Conservation (phyloP, 2,113 vertebrate species). For the Chaetura pelagica region DNA sequence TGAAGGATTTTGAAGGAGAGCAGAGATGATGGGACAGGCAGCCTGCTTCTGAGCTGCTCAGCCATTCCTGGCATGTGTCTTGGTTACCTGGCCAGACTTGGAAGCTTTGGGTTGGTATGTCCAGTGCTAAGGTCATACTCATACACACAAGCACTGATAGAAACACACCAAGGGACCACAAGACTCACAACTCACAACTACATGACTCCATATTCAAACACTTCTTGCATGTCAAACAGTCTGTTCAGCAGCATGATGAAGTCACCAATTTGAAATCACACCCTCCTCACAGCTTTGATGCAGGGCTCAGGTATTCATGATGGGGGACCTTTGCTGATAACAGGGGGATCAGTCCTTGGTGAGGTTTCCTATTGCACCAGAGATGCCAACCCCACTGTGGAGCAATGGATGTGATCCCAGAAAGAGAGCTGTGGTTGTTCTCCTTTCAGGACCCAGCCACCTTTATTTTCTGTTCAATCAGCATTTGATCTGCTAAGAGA, state of each 20-base stretch:
- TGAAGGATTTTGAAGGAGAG: not conserved
- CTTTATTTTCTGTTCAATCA: conserved; percentile 51
- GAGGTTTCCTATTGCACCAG: not conserved
- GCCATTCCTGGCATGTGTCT: not conserved
- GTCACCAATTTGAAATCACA: not conserved
- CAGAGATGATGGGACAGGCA: not conserved
- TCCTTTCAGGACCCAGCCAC: not conserved
- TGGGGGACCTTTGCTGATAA: not conserved
- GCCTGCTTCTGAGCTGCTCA: not conserved
- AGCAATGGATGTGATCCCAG: not conserved
- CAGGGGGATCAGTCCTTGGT: not conserved
- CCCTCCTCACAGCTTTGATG: not conserved
- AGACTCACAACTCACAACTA: not conserved
- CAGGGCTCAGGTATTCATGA: not conserved
- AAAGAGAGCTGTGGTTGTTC: not conserved
- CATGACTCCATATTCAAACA: not conserved
- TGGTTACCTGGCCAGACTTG: not conserved
- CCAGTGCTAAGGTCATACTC: not conserved
- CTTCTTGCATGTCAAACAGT: not conserved
- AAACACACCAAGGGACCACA: not conserved
- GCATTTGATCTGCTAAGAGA: conserved; percentile 39
- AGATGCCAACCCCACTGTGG: not conserved
- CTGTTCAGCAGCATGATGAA: not conserved
- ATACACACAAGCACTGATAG: not conserved
- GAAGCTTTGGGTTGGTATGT: not conserved